Evolutionary conservation across 37 sponge, comb jelly and placozoan species (phyloP).

Genomic region (Crambe crambe): DNA sequence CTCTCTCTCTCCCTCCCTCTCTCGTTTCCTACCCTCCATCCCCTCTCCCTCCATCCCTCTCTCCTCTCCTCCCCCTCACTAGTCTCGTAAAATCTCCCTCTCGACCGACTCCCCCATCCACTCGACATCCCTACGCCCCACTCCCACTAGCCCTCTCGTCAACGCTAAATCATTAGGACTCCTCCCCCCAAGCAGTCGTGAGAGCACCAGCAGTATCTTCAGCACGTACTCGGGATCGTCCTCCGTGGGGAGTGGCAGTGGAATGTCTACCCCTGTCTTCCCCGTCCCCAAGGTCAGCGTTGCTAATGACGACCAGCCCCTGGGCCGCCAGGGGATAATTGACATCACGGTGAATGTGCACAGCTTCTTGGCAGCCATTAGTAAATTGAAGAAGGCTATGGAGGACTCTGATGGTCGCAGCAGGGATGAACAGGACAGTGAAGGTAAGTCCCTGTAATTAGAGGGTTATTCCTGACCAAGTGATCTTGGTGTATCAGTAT

Average conservation of each 20-base stretch:
- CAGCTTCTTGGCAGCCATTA: slow-evolving; percentile 45
- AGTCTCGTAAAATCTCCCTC: slow-evolving; percentile 14
- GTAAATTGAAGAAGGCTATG: slow-evolving; percentile 47
- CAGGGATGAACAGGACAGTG: slow-evolving; percentile 5
- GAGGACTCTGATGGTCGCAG: slow-evolving; percentile 5
- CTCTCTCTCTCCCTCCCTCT: background rate
- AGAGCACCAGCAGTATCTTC: background rate
- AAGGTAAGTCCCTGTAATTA: background rate
- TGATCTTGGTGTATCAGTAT: background rate
- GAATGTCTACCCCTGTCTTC: background rate
- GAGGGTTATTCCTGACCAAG: background rate
- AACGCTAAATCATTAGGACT: background rate
- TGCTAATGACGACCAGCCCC: slow-evolving; percentile 37
- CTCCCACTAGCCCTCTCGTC: slow-evolving; percentile 29
- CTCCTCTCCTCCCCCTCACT: background rate
- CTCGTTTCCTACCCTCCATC: background rate
- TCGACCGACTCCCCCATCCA: slow-evolving; percentile 10
- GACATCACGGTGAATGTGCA: slow-evolving; percentile 70
- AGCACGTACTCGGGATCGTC: no score
- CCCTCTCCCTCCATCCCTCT: background rate
- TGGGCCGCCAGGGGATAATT: slow-evolving; percentile 48
- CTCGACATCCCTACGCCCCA: background rate
- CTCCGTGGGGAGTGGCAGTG: background rate
- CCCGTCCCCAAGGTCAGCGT: slow-evolving; percentile 32
- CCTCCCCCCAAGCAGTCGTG: background rate